phyloP scores from a whole-genome alignment of 2,888 invertebrate genomes.

The Hemistola chrysoprasaria region DNA sequence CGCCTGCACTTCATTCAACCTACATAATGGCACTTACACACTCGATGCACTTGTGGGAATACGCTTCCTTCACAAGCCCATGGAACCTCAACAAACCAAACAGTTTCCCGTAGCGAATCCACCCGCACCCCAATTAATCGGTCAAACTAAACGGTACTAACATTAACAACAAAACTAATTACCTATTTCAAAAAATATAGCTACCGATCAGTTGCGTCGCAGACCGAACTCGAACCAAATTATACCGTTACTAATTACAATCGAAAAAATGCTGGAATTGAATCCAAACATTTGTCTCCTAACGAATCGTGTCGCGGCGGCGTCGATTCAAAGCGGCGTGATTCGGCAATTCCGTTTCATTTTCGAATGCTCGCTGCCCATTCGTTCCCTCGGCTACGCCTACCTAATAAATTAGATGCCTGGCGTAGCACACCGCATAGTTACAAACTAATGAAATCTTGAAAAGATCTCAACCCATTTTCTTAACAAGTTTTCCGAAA shows the following conservation, averaged over 20 bases:
- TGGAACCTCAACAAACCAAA: conserved; percentile 16
- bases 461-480: conserved; percentile 81
- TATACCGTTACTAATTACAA: conserved; percentile 73
- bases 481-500: conserved; percentile 81
- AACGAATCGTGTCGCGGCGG: conserved; percentile 80
- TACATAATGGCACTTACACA: conserved; percentile 58
- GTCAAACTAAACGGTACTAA: conserved; percentile 41
- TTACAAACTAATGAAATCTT: conserved; percentile 80
- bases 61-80: conserved; percentile 26
- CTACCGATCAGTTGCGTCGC: conserved; percentile 61
- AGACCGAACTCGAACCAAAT: conserved; percentile 64
- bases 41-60: conserved; percentile 52
- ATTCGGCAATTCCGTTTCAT: conserved; percentile 75
- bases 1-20: conserved; percentile 64
- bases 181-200: conserved; percentile 53
- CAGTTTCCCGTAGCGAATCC: conserved; percentile 31
- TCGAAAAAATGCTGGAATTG: conserved; percentile 72
- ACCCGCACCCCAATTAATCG: conserved; percentile 38
- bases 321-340: conserved; percentile 73
- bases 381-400: conserved; percentile 79
- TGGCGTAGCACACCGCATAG: conserved; percentile 76
- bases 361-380: conserved; percentile 78
- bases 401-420: conserved; percentile 80
- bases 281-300: conserved; percentile 81
- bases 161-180: conserved; percentile 68